Base-by-base conservation (phyloP, 2,797 vertebrate genomes). In the Antrozous pallidus region DNA sequence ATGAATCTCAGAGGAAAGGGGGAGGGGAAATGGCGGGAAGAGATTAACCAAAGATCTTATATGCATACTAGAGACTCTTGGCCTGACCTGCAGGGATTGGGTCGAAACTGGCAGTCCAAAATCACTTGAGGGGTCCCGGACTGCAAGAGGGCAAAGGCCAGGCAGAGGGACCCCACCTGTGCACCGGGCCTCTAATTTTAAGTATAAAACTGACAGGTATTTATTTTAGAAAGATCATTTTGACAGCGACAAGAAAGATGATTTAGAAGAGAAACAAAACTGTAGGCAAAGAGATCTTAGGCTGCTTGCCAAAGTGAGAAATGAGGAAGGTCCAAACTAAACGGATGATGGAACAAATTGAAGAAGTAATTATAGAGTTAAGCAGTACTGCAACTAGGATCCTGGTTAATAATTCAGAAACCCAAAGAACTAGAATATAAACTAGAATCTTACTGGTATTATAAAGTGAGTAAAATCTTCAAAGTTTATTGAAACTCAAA, bases 401-500 rank as follows among this genome's bases (percentile, higher is more conserved):
- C 13, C 49, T 75, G 17, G 49, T 58, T 96, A 94, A 63, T n/a
- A 89, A 81, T n/a, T 58, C 8, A 38, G 58, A 93, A 45, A 85
- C 16, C 24, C 58, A 89, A 89, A 93, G 9, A 83, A 91, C 28
- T 31, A 91, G 85, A 93, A 81, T 13, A 28, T 90, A 83, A 85
- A 49, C 70, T 67, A 85, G 70, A 75, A 42, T 70, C 42, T 95
- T 14, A 69, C 18, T 90, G 28, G n/a, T 87, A 36, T 93, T 70
- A 54, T 70, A 71, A 85, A 93, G 79, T 84, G 56, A 91, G 11
- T 36, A 58, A 89, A 82, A 82, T 22, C 49, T 93, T 92, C 45
- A 65, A 73, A 84, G 47, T 91, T 87, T 95, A 88, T 47, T 93
- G 92, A 84, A 94, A 94, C 28, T 89, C 71, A 61, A 56, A 82